Percentiles rank a stretch among this genome's conserved stretches.
phyloP scores from a whole-genome alignment of 1,140 invertebrate genomes.

The Papilio dardanus region DNA sequence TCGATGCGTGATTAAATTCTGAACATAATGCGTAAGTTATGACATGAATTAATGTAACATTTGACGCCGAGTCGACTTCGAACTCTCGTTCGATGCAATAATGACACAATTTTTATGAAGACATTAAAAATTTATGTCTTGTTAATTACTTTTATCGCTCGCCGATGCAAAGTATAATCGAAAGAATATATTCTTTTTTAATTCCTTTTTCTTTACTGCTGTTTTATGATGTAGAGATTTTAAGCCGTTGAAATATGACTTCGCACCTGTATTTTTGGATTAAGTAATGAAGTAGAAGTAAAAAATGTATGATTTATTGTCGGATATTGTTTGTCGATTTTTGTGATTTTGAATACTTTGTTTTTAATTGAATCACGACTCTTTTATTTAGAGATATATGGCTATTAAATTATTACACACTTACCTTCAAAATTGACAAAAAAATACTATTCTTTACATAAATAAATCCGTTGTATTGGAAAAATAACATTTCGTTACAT shows the following conservation, averaged over 20 bases:
- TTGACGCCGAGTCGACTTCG: slow-evolving; percentile 30
- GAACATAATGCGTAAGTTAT: slow-evolving; percentile 37
- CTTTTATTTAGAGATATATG: no score
- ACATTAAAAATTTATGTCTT: slow-evolving; percentile 37
- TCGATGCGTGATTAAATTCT: slow-evolving; percentile 31
- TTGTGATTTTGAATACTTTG: no score
- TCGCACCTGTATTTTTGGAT: not conserved
- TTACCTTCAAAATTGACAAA: no score
- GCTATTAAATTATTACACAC: no score
- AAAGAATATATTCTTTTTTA: slow-evolving; percentile 15
- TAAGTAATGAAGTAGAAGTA: not conserved
- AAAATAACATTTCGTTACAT: not conserved
- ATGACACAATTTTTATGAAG: slow-evolving; percentile 37
- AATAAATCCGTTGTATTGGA: not conserved
- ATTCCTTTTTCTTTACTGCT: slow-evolving; percentile 20
- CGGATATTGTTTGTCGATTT: no score
- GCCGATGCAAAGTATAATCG: slow-evolving; percentile 25
- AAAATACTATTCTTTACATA: no score
- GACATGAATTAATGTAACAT: slow-evolving; percentile 36
- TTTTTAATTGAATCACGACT: no score
- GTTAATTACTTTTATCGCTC: slow-evolving; percentile 36
- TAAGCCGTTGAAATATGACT: not conserved
- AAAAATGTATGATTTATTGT: no score
- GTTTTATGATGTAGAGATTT: not conserved
- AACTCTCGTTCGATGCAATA: slow-evolving; percentile 19